A percentile compares a stretch with the other conserved stretches of the same genome.
Evolutionary conservation across 2,888 invertebrate genomes (phyloP).

Genomic region (Melieria crassipennis): DNA sequence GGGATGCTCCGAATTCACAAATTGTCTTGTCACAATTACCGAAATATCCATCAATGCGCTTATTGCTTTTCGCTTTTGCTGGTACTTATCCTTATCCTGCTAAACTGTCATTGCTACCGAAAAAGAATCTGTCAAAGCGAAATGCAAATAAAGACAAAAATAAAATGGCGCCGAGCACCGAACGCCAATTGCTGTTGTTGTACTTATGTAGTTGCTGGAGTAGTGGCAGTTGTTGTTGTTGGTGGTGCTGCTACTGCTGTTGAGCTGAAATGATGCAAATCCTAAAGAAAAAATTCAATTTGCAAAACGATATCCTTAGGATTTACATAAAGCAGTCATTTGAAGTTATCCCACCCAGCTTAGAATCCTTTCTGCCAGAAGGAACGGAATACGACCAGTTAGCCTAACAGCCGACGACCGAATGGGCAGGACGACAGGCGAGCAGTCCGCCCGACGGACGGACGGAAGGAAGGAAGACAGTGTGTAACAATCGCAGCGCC

Average conservation of each 20-base stretch:
- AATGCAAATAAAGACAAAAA: conserved; percentile 33
- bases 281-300: conserved; percentile 61
- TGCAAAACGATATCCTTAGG: conserved; percentile 62
- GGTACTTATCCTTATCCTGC: conserved; percentile 23
- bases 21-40: conserved; percentile 25
- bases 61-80: conserved; percentile 21
- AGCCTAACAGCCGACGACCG: no score
- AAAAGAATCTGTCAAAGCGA: conserved; percentile 24
- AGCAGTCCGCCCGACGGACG: no score
- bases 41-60: conserved; percentile 29
- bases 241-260: conserved; percentile 1
- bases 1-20: neutral
- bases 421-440: no score
- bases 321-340: conserved; percentile 63
- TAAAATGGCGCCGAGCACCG: conserved; percentile 16
- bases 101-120: conserved; percentile 29
- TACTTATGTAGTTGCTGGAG: neutral
- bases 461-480: no score
- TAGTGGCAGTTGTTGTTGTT: neutral
- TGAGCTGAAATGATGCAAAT: conserved; percentile 34
- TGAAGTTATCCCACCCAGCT: conserved; percentile 58
- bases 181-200: neutral
- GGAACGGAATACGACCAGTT: no score
- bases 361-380: conserved; percentile 33
- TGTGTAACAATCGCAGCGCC: no score